These are phyloP conservation scores for Umimayanthus kanabou DNA, from an alignment of 92 coral and sea anemone genomes.

Conservation along the genomic window DNA sequence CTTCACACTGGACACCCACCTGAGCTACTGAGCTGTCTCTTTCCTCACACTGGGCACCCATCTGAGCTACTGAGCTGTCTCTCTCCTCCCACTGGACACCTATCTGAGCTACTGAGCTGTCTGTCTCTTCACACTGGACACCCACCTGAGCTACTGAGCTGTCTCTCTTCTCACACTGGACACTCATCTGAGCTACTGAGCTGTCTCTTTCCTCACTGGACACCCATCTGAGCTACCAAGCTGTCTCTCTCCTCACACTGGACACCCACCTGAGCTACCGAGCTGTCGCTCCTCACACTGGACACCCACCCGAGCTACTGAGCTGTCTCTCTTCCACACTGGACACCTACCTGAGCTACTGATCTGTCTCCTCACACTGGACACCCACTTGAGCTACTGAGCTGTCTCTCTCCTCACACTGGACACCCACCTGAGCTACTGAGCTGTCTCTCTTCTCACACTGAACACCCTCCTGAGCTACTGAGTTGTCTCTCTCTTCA, in stretches of 20 bases:
- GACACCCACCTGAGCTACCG: constrained; percentile 82
- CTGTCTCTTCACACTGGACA: constrained; percentile 64
- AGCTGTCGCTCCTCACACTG: constrained; percentile 74
- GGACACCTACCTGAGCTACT: constrained; percentile 78
- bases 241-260: too few relatives aligned
- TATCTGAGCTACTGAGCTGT: constrained; percentile 87
- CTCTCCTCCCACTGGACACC: constrained; percentile 58
- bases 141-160: constrained; percentile 84
- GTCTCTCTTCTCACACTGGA: constrained; percentile 63
- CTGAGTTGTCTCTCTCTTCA: constrained; percentile 78
- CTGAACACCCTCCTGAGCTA: constrained; percentile 73
- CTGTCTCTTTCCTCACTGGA: constrained; percentile 69
- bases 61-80: constrained; percentile 87
- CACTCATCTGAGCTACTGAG: constrained; percentile 83
- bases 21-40: constrained; percentile 84
- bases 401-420: constrained; percentile 69
- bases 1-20: constrained; percentile 64
- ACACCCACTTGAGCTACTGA: constrained; percentile 82
- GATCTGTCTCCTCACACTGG: constrained; percentile 72
- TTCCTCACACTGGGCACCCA: constrained; percentile 56
- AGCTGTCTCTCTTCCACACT: too few relatives aligned
- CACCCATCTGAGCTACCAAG: background rate
- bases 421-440: constrained; percentile 78
- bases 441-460: constrained; percentile 75
- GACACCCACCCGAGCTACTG: too few relatives aligned